A percentile compares a stretch with the other conserved stretches of the same genome.
Conservation (phyloP, 2,888 invertebrate genomes). For the Spilarctia lutea region DNA sequence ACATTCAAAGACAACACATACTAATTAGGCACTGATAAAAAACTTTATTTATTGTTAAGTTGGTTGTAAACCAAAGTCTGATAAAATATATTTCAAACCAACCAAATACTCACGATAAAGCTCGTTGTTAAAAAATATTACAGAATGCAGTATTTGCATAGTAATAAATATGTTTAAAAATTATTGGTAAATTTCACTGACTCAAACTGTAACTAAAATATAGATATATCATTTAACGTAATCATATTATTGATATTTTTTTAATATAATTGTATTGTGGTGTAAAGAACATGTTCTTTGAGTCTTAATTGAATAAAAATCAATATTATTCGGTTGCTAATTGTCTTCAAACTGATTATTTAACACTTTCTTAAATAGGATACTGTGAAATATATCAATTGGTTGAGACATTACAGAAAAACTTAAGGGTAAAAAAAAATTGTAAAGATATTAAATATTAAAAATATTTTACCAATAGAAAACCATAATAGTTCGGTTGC, state of each 20-base stretch:
- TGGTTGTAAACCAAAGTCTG: background rate
- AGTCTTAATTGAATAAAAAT: too few species aligned
- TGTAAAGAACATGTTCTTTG: background rate
- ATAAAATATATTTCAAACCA: background rate
- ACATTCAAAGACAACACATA: background rate
- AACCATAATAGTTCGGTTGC: too few species aligned
- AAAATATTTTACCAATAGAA: too few species aligned
- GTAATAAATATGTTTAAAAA: too few species aligned
- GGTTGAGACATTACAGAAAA: background rate
- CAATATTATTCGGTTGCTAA: too few species aligned
- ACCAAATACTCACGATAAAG: too few species aligned
- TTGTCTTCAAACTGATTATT: too few species aligned
- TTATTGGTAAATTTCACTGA: background rate
- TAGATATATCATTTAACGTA: conserved; percentile 16
- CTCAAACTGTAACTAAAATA: background rate
- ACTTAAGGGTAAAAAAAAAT: background rate
- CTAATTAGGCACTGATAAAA: background rate
- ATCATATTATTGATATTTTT: background rate
- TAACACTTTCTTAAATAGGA: background rate
- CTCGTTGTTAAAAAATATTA: too few species aligned
- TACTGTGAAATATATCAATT: background rate
- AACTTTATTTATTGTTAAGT: background rate
- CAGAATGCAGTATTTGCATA: too few species aligned
- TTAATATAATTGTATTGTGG: background rate
- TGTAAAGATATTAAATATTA: too few species aligned